Base-by-base conservation (phyloP, 2,888 invertebrate genomes). In the Rhaphigaster nebulosa region DNA sequence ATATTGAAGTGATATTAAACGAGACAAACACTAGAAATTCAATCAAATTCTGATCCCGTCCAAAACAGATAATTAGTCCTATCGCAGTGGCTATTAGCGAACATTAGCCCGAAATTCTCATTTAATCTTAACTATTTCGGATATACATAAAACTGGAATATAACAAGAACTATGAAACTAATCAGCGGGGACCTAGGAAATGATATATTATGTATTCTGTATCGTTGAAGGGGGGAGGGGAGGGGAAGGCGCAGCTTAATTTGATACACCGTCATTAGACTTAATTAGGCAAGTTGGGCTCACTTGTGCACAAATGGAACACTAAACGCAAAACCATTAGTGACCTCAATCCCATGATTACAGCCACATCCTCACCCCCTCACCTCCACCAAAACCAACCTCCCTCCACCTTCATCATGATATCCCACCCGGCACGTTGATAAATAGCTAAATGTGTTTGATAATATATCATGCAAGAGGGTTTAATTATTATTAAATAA, bases 271-370 rank as follows among this genome's bases (percentile, higher is more conserved):
- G 38, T 76, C 70, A 76, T 76, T 38, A 76, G 70, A 76, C 34
- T 76, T 76, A 76, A 76, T 76, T 76, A 76, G 70, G 34, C 20
- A 76, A 76, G 70, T 76, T 76, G 70, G 70, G 70, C 70, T 76
- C 70, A 76, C 70, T 76, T 20, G 38, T 20, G 70, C 70, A 76
- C 70, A 76, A 76, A 76, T 76, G 70, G 70, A 76, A 76, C 70
- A 76, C 70, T 76, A 76, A 76, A 76, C 70, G 70, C 70, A 76
- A 76, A 76, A 76, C 70, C 70, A 76, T 76, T 76, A 76, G 70
- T 38, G 34, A 38, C 70, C 70, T 76, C 70, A 76, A 76, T 76
- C 70, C 70, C 34, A 34, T 76, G 34, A 76, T 76, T 76, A 76
- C 70, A 65, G 15, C 29, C 65, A 29, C 29, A 29, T 65, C 65